These are phyloP conservation scores for Bradysia coprophila DNA, from an alignment of 1,140 invertebrate genomes.

Conservation along the genomic window DNA sequence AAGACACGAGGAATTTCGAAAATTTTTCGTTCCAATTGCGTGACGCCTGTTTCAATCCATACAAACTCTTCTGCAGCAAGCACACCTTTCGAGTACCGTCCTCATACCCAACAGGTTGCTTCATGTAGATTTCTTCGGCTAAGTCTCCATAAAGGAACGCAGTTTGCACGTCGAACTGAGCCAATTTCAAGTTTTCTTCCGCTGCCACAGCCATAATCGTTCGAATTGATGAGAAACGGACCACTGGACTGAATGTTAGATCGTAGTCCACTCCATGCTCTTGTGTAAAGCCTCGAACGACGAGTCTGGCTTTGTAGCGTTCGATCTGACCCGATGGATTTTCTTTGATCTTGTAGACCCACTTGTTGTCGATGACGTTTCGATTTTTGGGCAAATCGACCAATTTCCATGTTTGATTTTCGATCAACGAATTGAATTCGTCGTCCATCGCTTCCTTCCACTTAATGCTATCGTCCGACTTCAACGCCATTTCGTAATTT, in stretches of 20 bases:
- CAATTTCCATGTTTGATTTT: slow-evolving; percentile 7
- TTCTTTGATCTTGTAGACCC: slow-evolving; percentile 16
- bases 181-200: slow-evolving; percentile 3
- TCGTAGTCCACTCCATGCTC: slow-evolving; percentile 12
- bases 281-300: slow-evolving; percentile 20
- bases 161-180: slow-evolving; percentile 13
- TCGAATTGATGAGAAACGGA: slow-evolving; percentile 10
- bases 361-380: slow-evolving; percentile 5
- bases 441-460: slow-evolving; percentile 12
- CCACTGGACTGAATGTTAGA: slow-evolving; percentile 8
- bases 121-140: slow-evolving; percentile 22
- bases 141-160: slow-evolving; percentile 10
- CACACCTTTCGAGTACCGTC: slow-evolving; percentile 4
- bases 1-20: slow-evolving; percentile 13
- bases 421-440: slow-evolving; percentile 9
- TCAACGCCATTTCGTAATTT: too few relatives aligned
- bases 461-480: too few relatives aligned
- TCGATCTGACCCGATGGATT: slow-evolving; percentile 7
- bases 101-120: slow-evolving; percentile 15
- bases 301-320: slow-evolving; percentile 18
- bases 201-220: slow-evolving; percentile 7
- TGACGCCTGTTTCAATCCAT: slow-evolving; percentile 13
- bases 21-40: slow-evolving; percentile 14
- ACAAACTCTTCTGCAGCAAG: slow-evolving; percentile 10
- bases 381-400: slow-evolving; percentile 1